Evolutionary conservation across 1,140 invertebrate genomes (phyloP).

Genomic region (Choristoneura fumiferana): DNA sequence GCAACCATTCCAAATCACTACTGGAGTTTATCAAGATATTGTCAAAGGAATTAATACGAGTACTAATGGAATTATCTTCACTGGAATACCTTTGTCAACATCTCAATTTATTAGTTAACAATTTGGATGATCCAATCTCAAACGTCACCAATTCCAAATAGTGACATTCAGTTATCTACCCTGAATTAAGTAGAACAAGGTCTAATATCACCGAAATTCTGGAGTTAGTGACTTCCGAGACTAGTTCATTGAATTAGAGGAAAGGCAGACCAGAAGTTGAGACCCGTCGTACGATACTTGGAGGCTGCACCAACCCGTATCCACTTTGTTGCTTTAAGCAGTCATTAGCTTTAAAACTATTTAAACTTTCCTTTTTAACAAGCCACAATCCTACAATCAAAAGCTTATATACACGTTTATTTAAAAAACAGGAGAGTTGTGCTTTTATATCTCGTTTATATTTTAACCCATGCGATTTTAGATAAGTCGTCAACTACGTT

Average conservation of each 20-base stretch:
- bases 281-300: conserved; percentile 62
- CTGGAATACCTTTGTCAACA: conserved; percentile 29
- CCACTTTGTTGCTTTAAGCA: conserved; percentile 52
- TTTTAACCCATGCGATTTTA: conserved; percentile 21
- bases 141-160: neutral
- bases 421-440: conserved; percentile 56
- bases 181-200: no score
- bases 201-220: no score
- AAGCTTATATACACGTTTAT: conserved; percentile 36
- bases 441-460: conserved; percentile 35
- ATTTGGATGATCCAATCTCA: conserved; percentile 23
- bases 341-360: conserved; percentile 50
- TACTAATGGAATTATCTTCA: no score
- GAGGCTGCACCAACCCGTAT: conserved; percentile 64
- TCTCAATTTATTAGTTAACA: conserved; percentile 27
- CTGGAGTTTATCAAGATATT: no score
- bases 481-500: conserved; percentile 14
- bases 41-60: no score
- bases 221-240: neutral
- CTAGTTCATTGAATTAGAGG: conserved; percentile 14
- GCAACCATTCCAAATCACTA: no score
- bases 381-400: conserved; percentile 45
- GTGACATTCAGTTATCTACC: neutral
- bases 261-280: conserved; percentile 51
- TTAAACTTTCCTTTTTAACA: conserved; percentile 49